Base-by-base conservation (phyloP, 2,797 vertebrate genomes). In the Rhynchotus rufescens region DNA sequence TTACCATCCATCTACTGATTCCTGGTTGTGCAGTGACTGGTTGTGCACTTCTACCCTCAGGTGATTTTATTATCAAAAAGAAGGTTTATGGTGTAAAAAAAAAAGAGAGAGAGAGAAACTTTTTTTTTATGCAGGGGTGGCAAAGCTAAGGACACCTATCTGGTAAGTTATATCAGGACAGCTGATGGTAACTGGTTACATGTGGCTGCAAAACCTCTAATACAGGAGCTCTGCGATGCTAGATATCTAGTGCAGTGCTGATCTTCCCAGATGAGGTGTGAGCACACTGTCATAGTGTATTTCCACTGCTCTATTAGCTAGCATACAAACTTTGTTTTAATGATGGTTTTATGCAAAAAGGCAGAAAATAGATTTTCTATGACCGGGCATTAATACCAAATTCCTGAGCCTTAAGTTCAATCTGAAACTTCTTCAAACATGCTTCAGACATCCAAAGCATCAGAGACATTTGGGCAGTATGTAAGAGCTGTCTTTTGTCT, bases 351-450 rank as follows among this genome's bases (percentile, higher is more conserved):
- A 23, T 1, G 1, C 14, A 80, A 21, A 65, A 90, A 12, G 80
- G 76, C 14, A 86, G 47, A 79, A 90, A 74, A 86, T 20, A 52
- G 23, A 17, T 89, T 89, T 96, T 88, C 42, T 76, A 38, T 42
- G 75, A 13, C n/a, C 36, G 64, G 30, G 23, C 32, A 56, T 67
- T 91, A 89, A 84, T 92, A 60, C 51, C 21, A 85, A 68, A 84
- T 88, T 86, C 71, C 61, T 86, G 44, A 96, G 88, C 21, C 15
- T 22, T 52, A 64, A 16, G 36, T 60, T 92, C 74, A 67, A 8
- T 57, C 30, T 49, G 56, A 92, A 89, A 84, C 23, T 84, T 90
- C 84, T 49, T 88, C 57, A 92, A 86, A 81, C 25, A 76, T 38
- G 47, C 71, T 88, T 88, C 73, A 52, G 79, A 9, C 67, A 45